Conservation (phyloP, 2,797 vertebrate genomes). For the Notolabrus celidotus region DNA sequence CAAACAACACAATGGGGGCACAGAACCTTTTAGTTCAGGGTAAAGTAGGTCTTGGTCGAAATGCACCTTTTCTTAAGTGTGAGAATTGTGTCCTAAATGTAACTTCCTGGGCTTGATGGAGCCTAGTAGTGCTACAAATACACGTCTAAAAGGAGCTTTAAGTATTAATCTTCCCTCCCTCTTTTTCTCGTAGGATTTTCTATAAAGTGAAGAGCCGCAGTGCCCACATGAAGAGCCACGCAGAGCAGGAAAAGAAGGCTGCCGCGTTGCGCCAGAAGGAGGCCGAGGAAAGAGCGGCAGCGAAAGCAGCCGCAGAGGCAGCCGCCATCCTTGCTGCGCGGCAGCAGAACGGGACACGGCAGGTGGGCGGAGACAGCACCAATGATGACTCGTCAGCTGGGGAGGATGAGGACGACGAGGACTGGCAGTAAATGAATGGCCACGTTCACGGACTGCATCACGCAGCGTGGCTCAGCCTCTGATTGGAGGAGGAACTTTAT, state of each 20-base stretch:
- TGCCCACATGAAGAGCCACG: constrained; percentile 99
- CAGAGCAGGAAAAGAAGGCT: constrained; percentile 98
- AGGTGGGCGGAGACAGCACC: constrained; percentile 83
- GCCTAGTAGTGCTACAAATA: no score
- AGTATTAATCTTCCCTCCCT: background rate
- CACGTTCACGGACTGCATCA: background rate
- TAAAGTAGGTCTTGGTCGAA: no score
- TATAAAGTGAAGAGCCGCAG: constrained; percentile 99
- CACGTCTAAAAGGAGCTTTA: no score
- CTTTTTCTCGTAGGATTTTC: constrained; percentile 87
- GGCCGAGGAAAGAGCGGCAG: constrained; percentile 84
- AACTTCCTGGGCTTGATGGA: background rate
- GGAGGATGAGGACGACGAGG: constrained; percentile 80
- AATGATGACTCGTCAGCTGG: constrained; percentile 80
- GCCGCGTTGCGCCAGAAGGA: constrained; percentile 90
- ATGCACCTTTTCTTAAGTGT: no score
- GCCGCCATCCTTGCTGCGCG: constrained; percentile 77
- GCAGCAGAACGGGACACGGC: constrained; percentile 80
- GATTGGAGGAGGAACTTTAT: background rate
- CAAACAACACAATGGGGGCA: no score
- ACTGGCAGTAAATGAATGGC: constrained; percentile 79
- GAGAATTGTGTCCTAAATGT: no score
- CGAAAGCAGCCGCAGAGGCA: constrained; percentile 59
- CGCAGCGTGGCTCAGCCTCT: constrained; percentile 1
- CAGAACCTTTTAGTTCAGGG: no score